These are phyloP conservation scores for Triops longicaudatus DNA, from an alignment of 1,140 invertebrate species.

Conservation along the genomic window DNA sequence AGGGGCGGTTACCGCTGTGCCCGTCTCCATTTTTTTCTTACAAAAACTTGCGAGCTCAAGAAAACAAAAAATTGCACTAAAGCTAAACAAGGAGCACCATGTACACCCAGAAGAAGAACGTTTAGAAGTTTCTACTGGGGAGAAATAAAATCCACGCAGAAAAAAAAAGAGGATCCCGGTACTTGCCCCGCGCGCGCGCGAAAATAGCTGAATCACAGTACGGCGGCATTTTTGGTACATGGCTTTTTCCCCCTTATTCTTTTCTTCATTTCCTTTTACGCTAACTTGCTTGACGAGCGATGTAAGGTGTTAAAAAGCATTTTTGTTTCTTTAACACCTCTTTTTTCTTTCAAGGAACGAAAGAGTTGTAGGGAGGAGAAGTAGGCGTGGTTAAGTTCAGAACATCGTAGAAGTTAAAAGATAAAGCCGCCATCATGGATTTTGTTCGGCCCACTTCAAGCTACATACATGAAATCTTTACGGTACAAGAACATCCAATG, in stretches of 20 bases:
- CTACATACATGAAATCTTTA: no score
- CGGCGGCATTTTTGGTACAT: not conserved
- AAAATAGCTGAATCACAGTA: constrained; percentile 1
- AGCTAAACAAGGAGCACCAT: not conserved
- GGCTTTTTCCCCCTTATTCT: not conserved
- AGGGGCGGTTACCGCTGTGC: constrained; percentile 7
- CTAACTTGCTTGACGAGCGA: not conserved
- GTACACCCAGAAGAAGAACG: not conserved
- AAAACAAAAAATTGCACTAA: not conserved
- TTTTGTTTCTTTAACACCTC: not conserved
- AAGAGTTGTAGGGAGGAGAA: not conserved
- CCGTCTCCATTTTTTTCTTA: not conserved
- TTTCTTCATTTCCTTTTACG: not conserved
- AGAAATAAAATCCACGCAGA: not conserved
- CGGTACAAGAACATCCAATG: no score
- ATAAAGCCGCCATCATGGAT: no score
- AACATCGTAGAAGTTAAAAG: no score
- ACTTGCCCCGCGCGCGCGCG: not conserved
- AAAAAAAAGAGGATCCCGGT: not conserved
- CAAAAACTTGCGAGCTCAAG: not conserved
- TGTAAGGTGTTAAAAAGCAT: not conserved
- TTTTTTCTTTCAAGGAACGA: not conserved
- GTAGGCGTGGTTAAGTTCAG: not conserved
- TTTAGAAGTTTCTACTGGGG: not conserved
- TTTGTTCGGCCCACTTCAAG: no score